These are phyloP conservation scores for Teleiodes luculella DNA, from an alignment of 2,888 invertebrate genomes.

Conservation along the genomic window DNA sequence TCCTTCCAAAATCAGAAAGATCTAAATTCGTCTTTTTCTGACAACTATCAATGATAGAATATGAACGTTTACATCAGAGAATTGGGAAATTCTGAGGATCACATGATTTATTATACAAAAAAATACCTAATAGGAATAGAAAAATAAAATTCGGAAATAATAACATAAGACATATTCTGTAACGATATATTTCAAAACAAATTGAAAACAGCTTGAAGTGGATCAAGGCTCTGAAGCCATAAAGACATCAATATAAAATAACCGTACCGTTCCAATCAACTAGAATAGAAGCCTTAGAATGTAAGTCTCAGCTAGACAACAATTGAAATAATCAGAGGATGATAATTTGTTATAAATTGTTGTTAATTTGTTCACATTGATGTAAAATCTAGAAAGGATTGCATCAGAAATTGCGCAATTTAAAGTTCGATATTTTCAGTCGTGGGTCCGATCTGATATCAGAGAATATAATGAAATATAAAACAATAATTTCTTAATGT, in stretches of 20 bases:
- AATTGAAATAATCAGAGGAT: neutral
- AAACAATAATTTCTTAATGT: neutral
- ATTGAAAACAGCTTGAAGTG: too few species aligned
- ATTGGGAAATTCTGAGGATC: too few species aligned
- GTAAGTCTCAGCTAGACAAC: neutral
- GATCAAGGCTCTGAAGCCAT: conserved; percentile 32
- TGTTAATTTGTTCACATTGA: conserved; percentile 20
- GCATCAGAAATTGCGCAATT: conserved; percentile 50
- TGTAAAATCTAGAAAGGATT: conserved; percentile 37
- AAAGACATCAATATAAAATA: conserved; percentile 28
- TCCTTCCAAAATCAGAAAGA: too few species aligned
- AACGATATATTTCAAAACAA: too few species aligned
- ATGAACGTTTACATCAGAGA: too few species aligned
- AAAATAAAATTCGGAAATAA: too few species aligned
- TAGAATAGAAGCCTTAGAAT: conserved; percentile 11
- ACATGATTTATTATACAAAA: too few species aligned
- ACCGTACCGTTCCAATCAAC: conserved; percentile 23
- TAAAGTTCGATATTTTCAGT: conserved; percentile 21
- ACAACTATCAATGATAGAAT: too few species aligned
- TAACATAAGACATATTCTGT: too few species aligned
- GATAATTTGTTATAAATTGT: conserved; percentile 21
- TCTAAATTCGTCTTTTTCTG: too few species aligned
- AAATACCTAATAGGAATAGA: too few species aligned
- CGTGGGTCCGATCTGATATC: neutral
- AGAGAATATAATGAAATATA: neutral